Percentiles rank a stretch among this genome's conserved stretches.
These are phyloP conservation scores for Ceyx erithaca DNA, from an alignment of 2,797 vertebrate species.

Conservation along the genomic window DNA sequence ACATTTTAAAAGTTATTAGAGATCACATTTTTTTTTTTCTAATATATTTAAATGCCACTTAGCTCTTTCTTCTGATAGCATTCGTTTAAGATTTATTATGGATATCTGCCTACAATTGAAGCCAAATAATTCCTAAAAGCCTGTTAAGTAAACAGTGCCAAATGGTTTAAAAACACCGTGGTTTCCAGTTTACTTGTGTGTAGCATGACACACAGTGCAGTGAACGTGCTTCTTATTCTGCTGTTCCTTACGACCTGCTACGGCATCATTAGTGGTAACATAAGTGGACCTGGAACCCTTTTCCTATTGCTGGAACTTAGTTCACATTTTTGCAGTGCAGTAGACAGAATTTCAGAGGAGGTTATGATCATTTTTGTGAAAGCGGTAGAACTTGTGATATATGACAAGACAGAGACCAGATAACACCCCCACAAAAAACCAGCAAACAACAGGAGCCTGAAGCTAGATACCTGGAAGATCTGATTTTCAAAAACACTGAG, in stretches of 20 bases:
- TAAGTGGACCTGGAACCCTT: neutral
- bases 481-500: neutral
- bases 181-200: neutral
- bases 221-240: neutral
- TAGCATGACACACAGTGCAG: neutral
- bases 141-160: neutral
- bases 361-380: neutral
- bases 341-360: neutral
- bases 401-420: neutral
- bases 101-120: neutral
- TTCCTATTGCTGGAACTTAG: neutral
- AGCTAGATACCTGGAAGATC: neutral
- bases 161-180: neutral
- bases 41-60: constrained; percentile 15
- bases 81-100: neutral
- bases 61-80: neutral
- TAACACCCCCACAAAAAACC: neutral
- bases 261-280: neutral
- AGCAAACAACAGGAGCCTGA: neutral
- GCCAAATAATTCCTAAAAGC: neutral
- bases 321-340: neutral
- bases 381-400: neutral
- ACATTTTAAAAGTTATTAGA: neutral
- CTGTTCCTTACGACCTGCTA: neutral
- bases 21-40: neutral